phyloP scores from a whole-genome alignment of 1,140 invertebrate genomes.

The Colletes gigas region DNA sequence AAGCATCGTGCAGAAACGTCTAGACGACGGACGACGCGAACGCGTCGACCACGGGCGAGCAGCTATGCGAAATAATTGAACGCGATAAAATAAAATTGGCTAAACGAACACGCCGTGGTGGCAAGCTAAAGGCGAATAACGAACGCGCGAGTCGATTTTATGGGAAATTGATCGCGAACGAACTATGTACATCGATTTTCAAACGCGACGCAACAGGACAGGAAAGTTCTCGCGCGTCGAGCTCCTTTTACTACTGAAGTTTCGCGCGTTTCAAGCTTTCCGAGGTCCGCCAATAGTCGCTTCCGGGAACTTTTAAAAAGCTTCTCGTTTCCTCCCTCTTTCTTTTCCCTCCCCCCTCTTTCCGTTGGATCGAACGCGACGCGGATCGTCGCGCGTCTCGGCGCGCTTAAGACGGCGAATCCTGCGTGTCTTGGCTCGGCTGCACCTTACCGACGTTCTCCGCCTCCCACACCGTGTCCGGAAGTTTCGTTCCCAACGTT shows the following conservation, averaged over 20 bases:
- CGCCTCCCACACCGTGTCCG: conserved; percentile 87
- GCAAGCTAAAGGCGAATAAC: background rate
- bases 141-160: conserved; percentile 5
- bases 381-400: background rate
- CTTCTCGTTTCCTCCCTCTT: background rate
- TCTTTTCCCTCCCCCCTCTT: background rate
- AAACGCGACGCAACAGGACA: background rate
- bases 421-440: conserved; percentile 22
- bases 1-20: background rate
- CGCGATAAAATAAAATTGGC: conserved; percentile 14
- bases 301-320: conserved; percentile 9
- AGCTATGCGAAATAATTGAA: conserved; percentile 14
- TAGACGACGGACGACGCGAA: conserved; percentile 17
- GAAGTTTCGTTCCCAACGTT: conserved; percentile 85
- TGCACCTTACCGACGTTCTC: conserved; percentile 81
- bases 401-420: conserved; percentile 34
- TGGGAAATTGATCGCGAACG: background rate
- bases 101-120: background rate
- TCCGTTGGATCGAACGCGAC: conserved; percentile 11
- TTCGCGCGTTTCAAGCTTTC: conserved; percentile 3
- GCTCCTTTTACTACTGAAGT: background rate
- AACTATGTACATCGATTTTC: background rate
- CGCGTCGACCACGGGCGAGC: conserved; percentile 2
- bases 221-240: background rate
- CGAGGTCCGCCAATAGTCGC: background rate